Conservation (phyloP, 2,888 invertebrate species). For the Lagria hirta region DNA sequence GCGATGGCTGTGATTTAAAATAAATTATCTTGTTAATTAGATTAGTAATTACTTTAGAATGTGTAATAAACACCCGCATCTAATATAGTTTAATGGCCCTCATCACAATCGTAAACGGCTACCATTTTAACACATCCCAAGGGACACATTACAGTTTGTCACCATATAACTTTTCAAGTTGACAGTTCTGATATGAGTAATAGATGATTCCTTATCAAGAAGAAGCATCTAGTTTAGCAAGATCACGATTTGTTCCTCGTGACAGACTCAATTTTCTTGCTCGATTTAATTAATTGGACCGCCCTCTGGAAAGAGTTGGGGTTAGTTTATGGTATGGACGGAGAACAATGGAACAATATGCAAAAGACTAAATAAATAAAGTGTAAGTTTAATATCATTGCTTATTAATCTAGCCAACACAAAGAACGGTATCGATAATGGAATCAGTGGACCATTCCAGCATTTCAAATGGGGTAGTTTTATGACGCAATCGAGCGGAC, state of each 20-base stretch:
- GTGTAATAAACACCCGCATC: slow-evolving; percentile 38
- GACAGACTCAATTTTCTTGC: slow-evolving; percentile 4
- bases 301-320: too few relatives aligned
- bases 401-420: slow-evolving; percentile 36
- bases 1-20: too few relatives aligned
- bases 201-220: slow-evolving; percentile 38
- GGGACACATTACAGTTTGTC: slow-evolving; percentile 36
- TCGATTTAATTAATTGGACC: slow-evolving; percentile 4
- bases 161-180: slow-evolving; percentile 40
- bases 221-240: slow-evolving; percentile 7
- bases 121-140: slow-evolving; percentile 29
- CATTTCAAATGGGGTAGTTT: slow-evolving; percentile 35
- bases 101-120: slow-evolving; percentile 31
- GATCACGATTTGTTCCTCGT: slow-evolving; percentile 4
- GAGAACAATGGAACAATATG: slow-evolving; percentile 6
- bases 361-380: slow-evolving; percentile 21
- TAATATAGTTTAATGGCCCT: slow-evolving; percentile 38
- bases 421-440: slow-evolving; percentile 43
- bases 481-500: slow-evolving; percentile 27
- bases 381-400: slow-evolving; percentile 22
- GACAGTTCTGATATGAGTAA: slow-evolving; percentile 41
- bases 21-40: too few relatives aligned
- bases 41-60: too few relatives aligned
- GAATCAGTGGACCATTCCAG: slow-evolving; percentile 38
- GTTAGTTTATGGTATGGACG: not conserved